phyloP scores from a whole-genome alignment of 2,888 invertebrate species.

The Amitus sp. region DNA sequence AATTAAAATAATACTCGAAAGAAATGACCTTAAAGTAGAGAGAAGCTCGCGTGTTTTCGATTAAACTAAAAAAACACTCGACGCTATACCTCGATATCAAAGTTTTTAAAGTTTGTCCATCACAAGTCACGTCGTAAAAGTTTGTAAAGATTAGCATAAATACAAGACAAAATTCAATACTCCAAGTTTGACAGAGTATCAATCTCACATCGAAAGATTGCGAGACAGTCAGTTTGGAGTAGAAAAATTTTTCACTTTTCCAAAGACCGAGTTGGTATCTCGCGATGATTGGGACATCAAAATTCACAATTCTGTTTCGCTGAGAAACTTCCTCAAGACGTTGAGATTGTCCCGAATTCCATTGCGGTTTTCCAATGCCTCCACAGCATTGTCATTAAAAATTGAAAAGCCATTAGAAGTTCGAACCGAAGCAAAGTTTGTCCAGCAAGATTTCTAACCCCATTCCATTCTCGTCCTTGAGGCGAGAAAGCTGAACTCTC shows the following conservation, averaged over 20 bases:
- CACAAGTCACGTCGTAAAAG: background rate
- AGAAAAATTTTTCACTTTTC: background rate
- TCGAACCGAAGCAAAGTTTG: conserved; percentile 7
- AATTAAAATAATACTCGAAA: too few relatives aligned
- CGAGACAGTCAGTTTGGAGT: background rate
- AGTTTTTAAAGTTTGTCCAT: background rate
- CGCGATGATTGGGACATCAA: background rate
- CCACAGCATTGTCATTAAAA: conserved; percentile 13
- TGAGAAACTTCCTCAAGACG: conserved; percentile 4
- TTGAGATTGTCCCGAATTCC: conserved; percentile 9
- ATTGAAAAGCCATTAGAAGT: conserved; percentile 11
- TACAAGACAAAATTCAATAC: background rate
- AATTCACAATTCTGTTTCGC: conserved; percentile 3
- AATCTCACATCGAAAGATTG: too few relatives aligned
- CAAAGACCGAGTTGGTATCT: conserved; percentile 4
- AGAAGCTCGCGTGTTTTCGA: too few relatives aligned
- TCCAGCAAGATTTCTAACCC: background rate
- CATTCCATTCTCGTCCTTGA: conserved; percentile 1
- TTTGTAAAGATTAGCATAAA: background rate
- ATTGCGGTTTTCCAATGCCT: conserved; percentile 7
- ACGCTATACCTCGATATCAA: background rate
- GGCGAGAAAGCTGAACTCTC: conserved; percentile 2
- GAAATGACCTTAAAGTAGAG: too few relatives aligned
- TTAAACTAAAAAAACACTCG: too few relatives aligned
- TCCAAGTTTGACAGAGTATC: too few relatives aligned